Evolutionary conservation across 2,888 invertebrate species (phyloP).

Genomic region (Noctua janthina): DNA sequence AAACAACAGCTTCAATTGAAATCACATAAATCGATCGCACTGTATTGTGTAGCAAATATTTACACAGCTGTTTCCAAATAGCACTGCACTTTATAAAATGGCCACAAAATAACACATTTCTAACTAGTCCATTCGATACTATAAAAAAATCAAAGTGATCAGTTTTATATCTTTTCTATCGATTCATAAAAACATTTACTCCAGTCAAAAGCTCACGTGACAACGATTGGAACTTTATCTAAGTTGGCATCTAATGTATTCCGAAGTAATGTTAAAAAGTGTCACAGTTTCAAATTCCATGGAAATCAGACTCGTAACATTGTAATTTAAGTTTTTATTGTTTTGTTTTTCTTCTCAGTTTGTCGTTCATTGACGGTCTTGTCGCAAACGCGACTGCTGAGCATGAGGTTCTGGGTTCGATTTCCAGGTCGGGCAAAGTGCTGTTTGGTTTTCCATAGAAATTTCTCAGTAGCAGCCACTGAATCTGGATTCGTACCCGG

Average conservation of each 20-base stretch:
- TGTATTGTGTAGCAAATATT: neutral
- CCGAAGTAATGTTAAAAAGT: neutral
- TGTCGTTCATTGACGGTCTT: neutral
- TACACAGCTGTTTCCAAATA: conserved; percentile 2
- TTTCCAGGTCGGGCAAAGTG: too few species aligned
- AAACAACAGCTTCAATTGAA: neutral
- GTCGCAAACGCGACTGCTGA: neutral
- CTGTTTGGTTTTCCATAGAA: too few species aligned
- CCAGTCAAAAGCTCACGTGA: conserved; percentile 7
- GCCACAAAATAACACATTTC: neutral
- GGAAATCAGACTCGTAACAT: neutral
- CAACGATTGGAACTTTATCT: conserved; percentile 27
- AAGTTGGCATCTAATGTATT: conserved; percentile 4
- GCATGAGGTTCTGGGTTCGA: too few species aligned
- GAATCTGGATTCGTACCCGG: too few species aligned
- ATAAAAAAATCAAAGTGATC: neutral
- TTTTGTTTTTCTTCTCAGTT: neutral
- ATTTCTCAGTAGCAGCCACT: too few species aligned
- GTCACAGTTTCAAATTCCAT: neutral
- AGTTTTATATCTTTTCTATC: conserved; percentile 17
- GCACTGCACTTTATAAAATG: neutral
- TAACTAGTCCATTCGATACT: neutral
- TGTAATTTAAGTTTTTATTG: neutral
- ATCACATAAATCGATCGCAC: neutral
- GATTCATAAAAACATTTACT: conserved; percentile 24